A percentile compares a stretch with the other conserved stretches of the same genome.
These are phyloP conservation scores for Oikopleura albicans DNA, from an alignment of 23 tunicate genomes.

Conservation along the genomic window DNA sequence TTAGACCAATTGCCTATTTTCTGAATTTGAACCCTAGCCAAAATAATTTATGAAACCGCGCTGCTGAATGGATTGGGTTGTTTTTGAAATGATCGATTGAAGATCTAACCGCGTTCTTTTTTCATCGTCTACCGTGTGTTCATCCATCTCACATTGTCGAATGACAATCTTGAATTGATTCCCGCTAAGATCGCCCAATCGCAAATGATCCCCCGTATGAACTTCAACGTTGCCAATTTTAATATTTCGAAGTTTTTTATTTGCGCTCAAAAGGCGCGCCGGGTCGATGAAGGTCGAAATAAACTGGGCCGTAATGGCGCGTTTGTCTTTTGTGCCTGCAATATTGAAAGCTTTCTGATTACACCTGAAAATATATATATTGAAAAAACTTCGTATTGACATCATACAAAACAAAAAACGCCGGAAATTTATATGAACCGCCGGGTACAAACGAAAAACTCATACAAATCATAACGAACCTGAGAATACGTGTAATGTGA, in stretches of 20 bases:
- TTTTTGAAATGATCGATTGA: background rate
- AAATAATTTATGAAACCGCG: conserved; percentile 68
- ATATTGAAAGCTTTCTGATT: background rate
- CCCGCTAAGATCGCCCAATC: conserved; percentile 51
- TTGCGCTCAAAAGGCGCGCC: conserved; percentile 25
- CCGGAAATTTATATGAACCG: background rate
- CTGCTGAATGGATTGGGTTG: conserved; percentile 19
- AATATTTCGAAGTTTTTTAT: conserved; percentile 24
- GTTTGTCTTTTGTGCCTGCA: conserved; percentile 89
- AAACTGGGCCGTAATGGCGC: conserved; percentile 69
- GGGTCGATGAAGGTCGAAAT: conserved; percentile 22
- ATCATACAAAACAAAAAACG: background rate
- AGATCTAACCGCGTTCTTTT: background rate
- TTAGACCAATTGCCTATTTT: no score
- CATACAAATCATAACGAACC: no score
- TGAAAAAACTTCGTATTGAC: no score
- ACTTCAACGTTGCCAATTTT: conserved; percentile 45
- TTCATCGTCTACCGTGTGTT: background rate
- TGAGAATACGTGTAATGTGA: background rate
- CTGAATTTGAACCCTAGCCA: no score
- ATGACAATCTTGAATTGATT: conserved; percentile 50
- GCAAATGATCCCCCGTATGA: conserved; percentile 20
- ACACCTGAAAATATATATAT: background rate
- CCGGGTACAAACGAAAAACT: conserved; percentile 22
- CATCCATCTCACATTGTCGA: conserved; percentile 23